Evolutionary conservation across 2,113 vertebrate species (phyloP), one percentile per base, ranked within the genome.

Genomic region (Bubo blakistoni): DNA sequence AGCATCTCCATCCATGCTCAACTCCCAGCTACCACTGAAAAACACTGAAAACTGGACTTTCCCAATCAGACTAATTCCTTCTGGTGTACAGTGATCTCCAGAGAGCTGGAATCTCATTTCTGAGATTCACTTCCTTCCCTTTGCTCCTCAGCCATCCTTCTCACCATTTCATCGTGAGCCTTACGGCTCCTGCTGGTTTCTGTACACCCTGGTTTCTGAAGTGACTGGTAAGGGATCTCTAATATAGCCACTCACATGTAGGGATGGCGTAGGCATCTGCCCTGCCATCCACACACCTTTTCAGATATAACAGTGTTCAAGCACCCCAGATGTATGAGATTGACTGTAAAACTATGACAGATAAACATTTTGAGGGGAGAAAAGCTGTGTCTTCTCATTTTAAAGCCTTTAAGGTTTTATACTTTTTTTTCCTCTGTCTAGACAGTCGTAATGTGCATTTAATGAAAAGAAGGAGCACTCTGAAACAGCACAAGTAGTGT

Each of bases 71-170:
- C 18, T 30, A 29, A 36, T 15, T 72, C 21, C 17, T 58, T 40
- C 10, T 5, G 4, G 5, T 69, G 4, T 17, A 72, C 15, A 11
- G 7, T 38, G 24, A 90, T 24, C 13, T 76, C 26, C 38, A 4
- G 21, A 69, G 16, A 0, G 0, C 27, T 46, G 21, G 7, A 15
- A 80, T 9, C 17, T n/a, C 6, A 20, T 36, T 80, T 86, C 40
- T 66, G 61, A 77, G 21, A 58, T 66, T 40, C 24, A 13, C 5
- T 80, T 80, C 20, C 24, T 91, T 83, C n/a, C 36, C 13, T 81
- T 83, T 54, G 17, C 32, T 76, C 0, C 0, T 17, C 40, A 36
- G 49, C 1, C 11, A 27, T 27, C 38, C 20, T 54, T 51, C 36
- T 59, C 13, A 17, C 24, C 2, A 26, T 79, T 81, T 78, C 25